Evolutionary conservation across 2,113 vertebrate genomes (phyloP).

Genomic region (Cathartes aura): DNA sequence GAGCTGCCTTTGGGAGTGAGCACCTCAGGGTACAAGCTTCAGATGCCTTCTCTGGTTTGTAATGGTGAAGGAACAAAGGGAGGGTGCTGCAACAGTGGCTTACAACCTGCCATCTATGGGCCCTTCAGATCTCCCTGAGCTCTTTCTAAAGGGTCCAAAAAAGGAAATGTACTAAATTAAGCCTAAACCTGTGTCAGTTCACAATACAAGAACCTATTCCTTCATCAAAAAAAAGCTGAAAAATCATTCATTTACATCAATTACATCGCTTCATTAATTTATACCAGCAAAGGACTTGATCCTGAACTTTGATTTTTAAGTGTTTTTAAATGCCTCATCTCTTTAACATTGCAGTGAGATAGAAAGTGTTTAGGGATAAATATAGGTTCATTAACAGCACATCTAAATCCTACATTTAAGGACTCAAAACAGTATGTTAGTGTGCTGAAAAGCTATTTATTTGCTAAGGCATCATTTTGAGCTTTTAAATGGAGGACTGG

Average conservation of each 20-base stretch:
- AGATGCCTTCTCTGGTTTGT: not conserved
- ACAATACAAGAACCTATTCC: not conserved
- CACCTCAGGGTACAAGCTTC: not conserved
- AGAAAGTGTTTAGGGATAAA: not conserved
- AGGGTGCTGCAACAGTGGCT: not conserved
- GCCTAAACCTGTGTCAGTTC: not conserved
- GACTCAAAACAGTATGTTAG: not conserved
- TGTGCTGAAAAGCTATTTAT: not conserved
- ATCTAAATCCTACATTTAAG: not conserved
- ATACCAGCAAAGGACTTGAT: not conserved
- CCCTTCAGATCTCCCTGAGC: not conserved
- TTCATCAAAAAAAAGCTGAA: not conserved
- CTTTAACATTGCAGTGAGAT: not conserved
- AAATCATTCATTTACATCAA: not conserved
- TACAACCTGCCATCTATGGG: rapidly evolving
- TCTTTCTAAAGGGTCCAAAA: not conserved
- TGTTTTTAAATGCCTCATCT: not conserved
- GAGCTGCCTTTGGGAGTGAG: not conserved
- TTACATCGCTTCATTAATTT: not conserved
- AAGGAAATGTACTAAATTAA: not conserved
- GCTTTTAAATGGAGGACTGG: not conserved
- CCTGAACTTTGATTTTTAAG: not conserved
- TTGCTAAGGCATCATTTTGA: not conserved
- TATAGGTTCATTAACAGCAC: not conserved
- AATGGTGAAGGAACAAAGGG: not conserved